Base-by-base conservation (phyloP, 2,113 vertebrate species). In the Mus spicilegus region DNA sequence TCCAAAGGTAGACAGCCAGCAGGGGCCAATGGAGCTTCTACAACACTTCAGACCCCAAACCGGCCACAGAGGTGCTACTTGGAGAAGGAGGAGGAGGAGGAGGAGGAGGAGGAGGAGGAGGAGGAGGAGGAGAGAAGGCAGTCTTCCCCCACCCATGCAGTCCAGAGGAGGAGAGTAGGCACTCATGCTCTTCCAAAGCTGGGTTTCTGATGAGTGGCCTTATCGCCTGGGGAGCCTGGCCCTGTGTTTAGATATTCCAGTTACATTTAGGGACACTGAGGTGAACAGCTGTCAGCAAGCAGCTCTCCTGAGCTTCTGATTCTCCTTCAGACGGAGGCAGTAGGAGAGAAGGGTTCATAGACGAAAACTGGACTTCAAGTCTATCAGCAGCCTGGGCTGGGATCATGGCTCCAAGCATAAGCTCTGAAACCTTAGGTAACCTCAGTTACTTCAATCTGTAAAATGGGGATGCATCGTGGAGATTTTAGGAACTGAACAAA, bases 361-460 rank as follows among this genome's bases (percentile, higher is more conserved):
- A 76, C 33, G 30, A 28, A 28, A 33, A 0, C 49, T 51, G n/a
- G n/a, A 12, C 17, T 54, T 16, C 1, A 4, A 7, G 54, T 56
- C 70, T 86, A 67, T 67, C 75, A 80, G 49, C 61, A 77, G 36
- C 46, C 92, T 88, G 70, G 63, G 49, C 2, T 72, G 56, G 54
- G 77, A 19, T 33, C 51, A 42, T 33, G 54, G 54, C 61, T 88
- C 70, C n/a, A 56, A 42, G 49, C 24, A 28, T 0, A 5, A 81
- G 20, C 67, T 95, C 26, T 69, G 76, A 80, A 88, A 67, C 80
- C 65, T 76, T 94, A 75, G 78, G 56, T 51, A 39, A 33, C 85
- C 94, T 93, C 90, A 61, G 85, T 86, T 63, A 58, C 58, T 78
- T 91, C 95, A 86, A 69, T 73, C 89, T 94, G 75, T 67, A 73